Evolutionary conservation across 1,140 invertebrate species (phyloP).

Genomic region (Palaemon carinicauda): DNA sequence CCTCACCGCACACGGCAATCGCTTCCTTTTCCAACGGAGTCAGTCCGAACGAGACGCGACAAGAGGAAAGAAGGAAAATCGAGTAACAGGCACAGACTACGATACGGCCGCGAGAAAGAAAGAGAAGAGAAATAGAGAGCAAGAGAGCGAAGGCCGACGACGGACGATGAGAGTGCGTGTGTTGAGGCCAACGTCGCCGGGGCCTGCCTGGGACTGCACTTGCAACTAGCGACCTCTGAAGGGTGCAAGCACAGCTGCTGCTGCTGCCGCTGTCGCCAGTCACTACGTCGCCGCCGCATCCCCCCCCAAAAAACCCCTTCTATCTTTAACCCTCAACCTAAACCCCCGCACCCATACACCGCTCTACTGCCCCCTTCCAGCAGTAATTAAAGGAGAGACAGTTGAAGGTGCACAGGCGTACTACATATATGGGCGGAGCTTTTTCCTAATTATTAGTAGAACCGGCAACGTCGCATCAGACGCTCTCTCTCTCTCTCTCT

Average conservation of each 20-base stretch:
- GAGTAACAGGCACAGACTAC: neutral
- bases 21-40: no score
- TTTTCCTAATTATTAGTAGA: neutral
- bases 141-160: neutral
- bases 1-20: no score
- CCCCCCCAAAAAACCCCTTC: neutral
- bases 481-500: neutral
- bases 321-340: neutral
- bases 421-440: constrained; percentile 4
- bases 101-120: neutral
- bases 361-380: neutral
- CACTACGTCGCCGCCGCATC: neutral
- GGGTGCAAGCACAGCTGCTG: constrained; percentile 7
- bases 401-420: constrained; percentile 4
- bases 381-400: constrained; percentile 12
- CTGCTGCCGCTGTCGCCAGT: neutral
- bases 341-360: neutral
- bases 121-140: neutral
- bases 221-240: constrained; percentile 11
- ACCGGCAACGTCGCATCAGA: constrained; percentile 5
- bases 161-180: neutral
- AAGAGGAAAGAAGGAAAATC: no score
- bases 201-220: constrained; percentile 5
- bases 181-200: no score
- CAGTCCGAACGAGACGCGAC: no score